Conservation (phyloP, 2,888 invertebrate genomes). For the Brachynemurus nebulosus region DNA sequence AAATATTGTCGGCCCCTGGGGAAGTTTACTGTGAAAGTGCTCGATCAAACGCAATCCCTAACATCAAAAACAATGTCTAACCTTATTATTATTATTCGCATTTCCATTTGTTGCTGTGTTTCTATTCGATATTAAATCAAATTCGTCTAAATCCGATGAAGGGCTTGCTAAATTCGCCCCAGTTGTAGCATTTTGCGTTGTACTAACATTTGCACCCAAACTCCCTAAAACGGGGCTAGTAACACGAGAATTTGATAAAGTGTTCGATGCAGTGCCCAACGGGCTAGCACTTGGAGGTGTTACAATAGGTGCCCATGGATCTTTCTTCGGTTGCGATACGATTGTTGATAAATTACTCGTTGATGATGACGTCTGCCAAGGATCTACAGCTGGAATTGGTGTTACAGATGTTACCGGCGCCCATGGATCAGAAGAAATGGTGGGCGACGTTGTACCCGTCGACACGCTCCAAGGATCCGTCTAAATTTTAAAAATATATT, state of each 20-base stretch:
- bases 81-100: slow-evolving; percentile 18
- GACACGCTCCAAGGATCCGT: slow-evolving; percentile 51
- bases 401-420: slow-evolving; percentile 29
- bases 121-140: slow-evolving; percentile 73
- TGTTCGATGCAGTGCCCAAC: not conserved
- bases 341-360: slow-evolving; percentile 26
- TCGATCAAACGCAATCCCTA: no score
- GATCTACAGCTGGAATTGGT: slow-evolving; percentile 8
- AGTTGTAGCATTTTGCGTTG: slow-evolving; percentile 13
- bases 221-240: not conserved
- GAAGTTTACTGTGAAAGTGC: no score
- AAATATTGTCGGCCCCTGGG: no score
- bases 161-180: slow-evolving; percentile 27
- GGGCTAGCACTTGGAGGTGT: slow-evolving; percentile 14
- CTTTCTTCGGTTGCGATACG: slow-evolving; percentile 23
- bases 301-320: slow-evolving; percentile 38
- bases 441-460: slow-evolving; percentile 30
- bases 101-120: slow-evolving; percentile 31
- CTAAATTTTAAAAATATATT: slow-evolving; percentile 30
- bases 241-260: slow-evolving; percentile 11
- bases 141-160: slow-evolving; percentile 68
- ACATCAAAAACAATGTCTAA: no score
- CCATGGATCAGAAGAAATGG: slow-evolving; percentile 44
- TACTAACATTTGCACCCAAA: not conserved
- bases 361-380: slow-evolving; percentile 21